Evolutionary conservation across 2,113 vertebrate species (phyloP).

Genomic region (Pteruthius melanotis): DNA sequence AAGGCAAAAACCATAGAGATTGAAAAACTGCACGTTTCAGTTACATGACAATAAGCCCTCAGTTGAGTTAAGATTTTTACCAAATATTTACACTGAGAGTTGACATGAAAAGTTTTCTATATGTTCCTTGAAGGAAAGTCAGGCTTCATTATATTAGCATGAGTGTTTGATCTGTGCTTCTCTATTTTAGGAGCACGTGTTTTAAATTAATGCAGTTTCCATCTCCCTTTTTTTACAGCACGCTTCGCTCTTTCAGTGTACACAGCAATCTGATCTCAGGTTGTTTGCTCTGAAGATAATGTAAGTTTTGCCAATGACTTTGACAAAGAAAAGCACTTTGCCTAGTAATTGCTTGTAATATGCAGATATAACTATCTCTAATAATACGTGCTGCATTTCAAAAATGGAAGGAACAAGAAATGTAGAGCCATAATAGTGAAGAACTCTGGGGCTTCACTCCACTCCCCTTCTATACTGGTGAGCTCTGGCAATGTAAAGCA

Average conservation of each 20-base stretch:
- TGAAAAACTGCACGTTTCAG: background rate
- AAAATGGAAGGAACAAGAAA: background rate
- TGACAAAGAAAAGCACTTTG: slow-evolving; percentile 38
- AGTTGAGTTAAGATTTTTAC: background rate
- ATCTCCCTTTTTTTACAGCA: background rate
- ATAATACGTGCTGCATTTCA: background rate
- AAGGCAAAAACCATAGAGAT: background rate
- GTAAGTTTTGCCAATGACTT: slow-evolving; percentile 38
- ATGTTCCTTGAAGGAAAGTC: background rate
- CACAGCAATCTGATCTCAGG: background rate
- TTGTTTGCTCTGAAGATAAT: slow-evolving; percentile 25
- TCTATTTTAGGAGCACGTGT: background rate
- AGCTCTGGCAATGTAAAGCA: background rate
- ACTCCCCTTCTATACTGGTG: background rate
- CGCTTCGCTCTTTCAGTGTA: background rate
- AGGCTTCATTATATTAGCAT: slow-evolving; percentile 8
- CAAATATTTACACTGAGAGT: background rate
- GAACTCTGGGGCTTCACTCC: background rate
- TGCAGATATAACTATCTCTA: background rate
- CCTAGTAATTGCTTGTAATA: slow-evolving; percentile 47
- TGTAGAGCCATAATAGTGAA: background rate
- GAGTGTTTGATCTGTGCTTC: background rate
- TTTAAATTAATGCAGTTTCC: background rate
- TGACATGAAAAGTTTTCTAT: background rate
- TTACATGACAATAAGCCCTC: background rate